These are phyloP conservation scores for Pyrocephalus nanus DNA, from an alignment of 2,797 vertebrate genomes.

Conservation along the genomic window DNA sequence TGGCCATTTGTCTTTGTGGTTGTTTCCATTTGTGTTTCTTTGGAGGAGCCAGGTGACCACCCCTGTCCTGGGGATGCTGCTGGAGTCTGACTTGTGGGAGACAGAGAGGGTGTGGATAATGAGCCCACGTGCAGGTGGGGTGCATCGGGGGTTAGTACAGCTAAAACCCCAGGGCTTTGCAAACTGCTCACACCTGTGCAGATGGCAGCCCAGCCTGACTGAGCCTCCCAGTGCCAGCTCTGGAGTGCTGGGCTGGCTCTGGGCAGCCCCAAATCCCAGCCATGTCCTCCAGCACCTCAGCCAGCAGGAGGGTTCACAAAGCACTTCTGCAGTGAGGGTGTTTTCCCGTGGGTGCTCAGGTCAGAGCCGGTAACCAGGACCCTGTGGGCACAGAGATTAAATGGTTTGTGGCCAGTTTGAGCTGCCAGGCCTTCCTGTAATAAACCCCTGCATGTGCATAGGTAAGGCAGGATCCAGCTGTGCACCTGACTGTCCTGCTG, in stretches of 20 bases:
- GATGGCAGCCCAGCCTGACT: neutral
- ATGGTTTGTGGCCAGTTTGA: conserved; percentile 2
- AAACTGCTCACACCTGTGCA: neutral
- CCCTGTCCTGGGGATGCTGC: neutral
- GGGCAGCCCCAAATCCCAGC: neutral
- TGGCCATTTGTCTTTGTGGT: neutral
- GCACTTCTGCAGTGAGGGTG: neutral
- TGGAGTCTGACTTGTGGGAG: neutral
- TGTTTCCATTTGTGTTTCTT: neutral
- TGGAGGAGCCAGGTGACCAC: neutral
- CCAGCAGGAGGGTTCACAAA: neutral
- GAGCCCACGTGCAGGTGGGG: neutral
- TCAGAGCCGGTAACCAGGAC: neutral
- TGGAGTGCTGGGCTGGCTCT: neutral
- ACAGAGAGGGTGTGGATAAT: neutral
- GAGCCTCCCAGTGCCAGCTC: neutral
- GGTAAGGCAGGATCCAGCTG: neutral
- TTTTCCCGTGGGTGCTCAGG: neutral
- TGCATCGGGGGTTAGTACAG: neutral
- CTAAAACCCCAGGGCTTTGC: neutral
- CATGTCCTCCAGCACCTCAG: neutral
- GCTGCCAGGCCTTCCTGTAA: neutral
- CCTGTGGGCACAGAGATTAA: neutral
- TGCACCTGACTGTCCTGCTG: neutral
- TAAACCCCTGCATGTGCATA: accelerated